phyloP scores from a whole-genome alignment of 2,797 vertebrate genomes.

The Diglossa cyanea region DNA sequence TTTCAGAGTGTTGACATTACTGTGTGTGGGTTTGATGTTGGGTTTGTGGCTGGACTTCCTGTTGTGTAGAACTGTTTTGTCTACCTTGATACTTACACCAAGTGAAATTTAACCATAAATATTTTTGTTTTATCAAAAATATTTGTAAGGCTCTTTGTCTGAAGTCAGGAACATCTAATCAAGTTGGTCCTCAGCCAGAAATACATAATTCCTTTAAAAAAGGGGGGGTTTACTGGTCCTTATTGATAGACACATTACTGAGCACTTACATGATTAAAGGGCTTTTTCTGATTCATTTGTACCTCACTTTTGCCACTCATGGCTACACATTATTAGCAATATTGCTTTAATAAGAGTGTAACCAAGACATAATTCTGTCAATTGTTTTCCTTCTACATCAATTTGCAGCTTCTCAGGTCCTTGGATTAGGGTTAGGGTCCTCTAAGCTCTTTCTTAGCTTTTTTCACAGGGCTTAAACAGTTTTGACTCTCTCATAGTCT shows the following conservation, averaged over 20 bases:
- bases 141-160: not conserved
- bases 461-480: not conserved
- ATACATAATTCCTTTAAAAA: not conserved
- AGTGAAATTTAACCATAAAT: not conserved
- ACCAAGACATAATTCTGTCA: not conserved
- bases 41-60: not conserved
- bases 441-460: not conserved
- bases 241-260: not conserved
- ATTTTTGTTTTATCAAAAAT: not conserved
- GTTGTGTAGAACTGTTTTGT: not conserved
- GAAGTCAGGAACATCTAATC: not conserved
- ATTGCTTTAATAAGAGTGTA: not conserved
- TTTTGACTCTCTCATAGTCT: not conserved
- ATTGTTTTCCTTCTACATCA: not conserved
- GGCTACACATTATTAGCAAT: not conserved
- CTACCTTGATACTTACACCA: not conserved
- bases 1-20: not conserved
- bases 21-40: not conserved
- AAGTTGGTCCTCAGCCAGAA: not conserved
- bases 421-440: not conserved
- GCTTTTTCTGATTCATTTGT: not conserved
- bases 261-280: not conserved
- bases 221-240: fast-evolving
- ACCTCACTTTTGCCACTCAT: not conserved
- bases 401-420: not conserved